Percentiles rank a stretch among this genome's conserved stretches.
phyloP scores from a whole-genome alignment of 2,888 invertebrate genomes.

The Leptopilina drosophilae region DNA sequence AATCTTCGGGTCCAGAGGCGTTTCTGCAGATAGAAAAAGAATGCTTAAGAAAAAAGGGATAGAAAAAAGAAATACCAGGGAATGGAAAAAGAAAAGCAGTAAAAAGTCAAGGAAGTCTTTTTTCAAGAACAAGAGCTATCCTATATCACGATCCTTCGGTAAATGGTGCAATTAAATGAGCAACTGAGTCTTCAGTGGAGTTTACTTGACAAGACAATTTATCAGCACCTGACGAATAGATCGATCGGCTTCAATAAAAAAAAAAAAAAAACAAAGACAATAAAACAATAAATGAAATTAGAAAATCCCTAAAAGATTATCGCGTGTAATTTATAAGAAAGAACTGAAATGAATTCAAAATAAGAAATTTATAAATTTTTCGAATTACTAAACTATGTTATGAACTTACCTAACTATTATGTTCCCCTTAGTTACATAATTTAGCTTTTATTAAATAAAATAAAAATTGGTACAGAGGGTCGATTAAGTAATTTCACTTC shows the following conservation, averaged over 20 bases:
- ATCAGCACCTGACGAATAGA: constrained; percentile 2
- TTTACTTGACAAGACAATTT: constrained; percentile 21
- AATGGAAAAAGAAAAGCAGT: constrained; percentile 1
- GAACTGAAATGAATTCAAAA: too few relatives aligned
- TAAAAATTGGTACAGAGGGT: too few relatives aligned
- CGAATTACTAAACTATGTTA: too few relatives aligned
- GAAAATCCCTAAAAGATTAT: neutral
- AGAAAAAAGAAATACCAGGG: neutral
- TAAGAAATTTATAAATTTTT: too few relatives aligned
- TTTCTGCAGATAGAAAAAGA: constrained; percentile 33
- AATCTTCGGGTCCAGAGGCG: constrained; percentile 28
- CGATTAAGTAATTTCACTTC: too few relatives aligned
- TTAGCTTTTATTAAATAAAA: too few relatives aligned
- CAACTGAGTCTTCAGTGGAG: constrained; percentile 20
- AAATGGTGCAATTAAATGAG: constrained; percentile 29
- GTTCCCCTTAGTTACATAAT: too few relatives aligned
- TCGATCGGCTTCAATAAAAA: neutral
- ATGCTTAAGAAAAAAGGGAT: neutral
- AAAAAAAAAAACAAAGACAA: neutral
- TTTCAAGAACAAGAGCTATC: neutral
- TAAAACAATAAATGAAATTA: neutral
- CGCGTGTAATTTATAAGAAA: too few relatives aligned
- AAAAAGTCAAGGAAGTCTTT: constrained; percentile 11
- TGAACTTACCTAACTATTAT: too few relatives aligned
- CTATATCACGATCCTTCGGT: neutral